A percentile compares a stretch with the other conserved stretches of the same genome.
Conservation (phyloP, 2,113 vertebrate species). For the Seriola quinqueradiata region DNA sequence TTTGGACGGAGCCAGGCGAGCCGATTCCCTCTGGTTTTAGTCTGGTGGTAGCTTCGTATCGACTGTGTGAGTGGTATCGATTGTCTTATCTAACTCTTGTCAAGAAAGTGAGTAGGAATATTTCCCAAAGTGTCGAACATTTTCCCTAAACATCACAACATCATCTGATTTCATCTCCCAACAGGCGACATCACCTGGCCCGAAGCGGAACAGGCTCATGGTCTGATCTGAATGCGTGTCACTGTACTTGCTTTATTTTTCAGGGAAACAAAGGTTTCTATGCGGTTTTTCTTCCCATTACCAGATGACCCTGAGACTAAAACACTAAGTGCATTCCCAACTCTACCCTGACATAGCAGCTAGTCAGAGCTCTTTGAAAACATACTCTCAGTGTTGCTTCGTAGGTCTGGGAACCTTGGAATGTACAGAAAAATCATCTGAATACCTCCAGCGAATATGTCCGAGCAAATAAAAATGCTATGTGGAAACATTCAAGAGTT, state of each 20-base stretch:
- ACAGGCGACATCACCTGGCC: too few species aligned
- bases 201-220: too few species aligned
- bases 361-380: background rate
- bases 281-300: background rate
- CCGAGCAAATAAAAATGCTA: background rate
- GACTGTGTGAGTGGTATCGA: background rate
- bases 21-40: background rate
- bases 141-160: too few species aligned
- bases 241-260: background rate
- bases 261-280: background rate
- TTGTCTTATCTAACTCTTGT: background rate
- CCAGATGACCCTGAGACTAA: background rate
- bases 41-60: background rate
- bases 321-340: background rate
- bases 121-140: too few species aligned
- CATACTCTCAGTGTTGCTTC: background rate
- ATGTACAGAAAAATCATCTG: background rate
- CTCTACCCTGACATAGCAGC: background rate
- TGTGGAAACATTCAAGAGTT: background rate
- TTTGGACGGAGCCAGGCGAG: background rate
- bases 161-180: too few species aligned
- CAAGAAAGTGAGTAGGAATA: too few species aligned
- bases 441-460: background rate
- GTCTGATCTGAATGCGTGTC: too few species aligned
- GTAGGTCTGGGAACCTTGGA: background rate